These are phyloP conservation scores for Trichosurus vulpecula DNA, from an alignment of 2,797 vertebrate genomes.

Conservation along the genomic window DNA sequence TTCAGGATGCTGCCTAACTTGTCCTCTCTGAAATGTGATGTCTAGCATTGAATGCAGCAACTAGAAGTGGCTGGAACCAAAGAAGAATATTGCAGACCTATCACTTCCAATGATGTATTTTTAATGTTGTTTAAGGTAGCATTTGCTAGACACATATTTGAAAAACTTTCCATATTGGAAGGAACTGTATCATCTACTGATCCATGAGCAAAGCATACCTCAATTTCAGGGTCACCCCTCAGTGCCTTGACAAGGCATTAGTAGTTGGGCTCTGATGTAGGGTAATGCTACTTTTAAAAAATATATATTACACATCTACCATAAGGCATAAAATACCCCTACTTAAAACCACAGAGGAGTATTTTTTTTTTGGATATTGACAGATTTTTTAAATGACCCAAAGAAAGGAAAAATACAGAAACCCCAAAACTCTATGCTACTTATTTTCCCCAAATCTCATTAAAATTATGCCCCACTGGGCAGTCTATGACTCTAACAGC, in stretches of 20 bases:
- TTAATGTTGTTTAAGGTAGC: background rate
- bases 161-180: background rate
- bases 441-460: constrained; percentile 74
- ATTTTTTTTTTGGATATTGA: background rate
- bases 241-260: background rate
- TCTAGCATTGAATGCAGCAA: background rate
- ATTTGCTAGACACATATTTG: background rate
- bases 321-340: background rate
- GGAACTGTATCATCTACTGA: background rate
- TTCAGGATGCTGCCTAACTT: background rate
- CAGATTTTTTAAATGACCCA: background rate
- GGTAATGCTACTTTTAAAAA: background rate
- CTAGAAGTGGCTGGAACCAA: background rate
- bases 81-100: background rate
- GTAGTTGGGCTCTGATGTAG: background rate
- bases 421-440: background rate
- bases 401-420: constrained; percentile 10
- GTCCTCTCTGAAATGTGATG: background rate
- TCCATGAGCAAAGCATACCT: background rate
- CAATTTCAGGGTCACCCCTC: background rate
- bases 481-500: constrained; percentile 47
- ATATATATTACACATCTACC: background rate
- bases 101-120: background rate
- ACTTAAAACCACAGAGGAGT: background rate
- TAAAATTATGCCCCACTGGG: constrained; percentile 56